A percentile compares a stretch with the other conserved stretches of the same genome.
Conservation (phyloP, 35 echinoderm and acorn worm species). For the Patiria miniata region DNA sequence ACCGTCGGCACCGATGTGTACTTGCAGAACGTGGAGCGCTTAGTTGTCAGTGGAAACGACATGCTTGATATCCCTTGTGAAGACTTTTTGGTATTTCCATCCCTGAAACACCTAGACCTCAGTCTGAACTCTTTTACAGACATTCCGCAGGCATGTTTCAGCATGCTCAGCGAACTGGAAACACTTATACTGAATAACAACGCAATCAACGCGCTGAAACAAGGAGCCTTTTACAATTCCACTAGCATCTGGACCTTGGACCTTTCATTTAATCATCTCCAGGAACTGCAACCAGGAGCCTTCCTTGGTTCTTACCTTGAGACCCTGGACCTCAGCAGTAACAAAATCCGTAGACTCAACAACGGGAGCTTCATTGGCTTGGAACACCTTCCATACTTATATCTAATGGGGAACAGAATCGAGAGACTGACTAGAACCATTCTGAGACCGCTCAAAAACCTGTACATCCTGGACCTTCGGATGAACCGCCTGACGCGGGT, state of each 20-base stretch:
- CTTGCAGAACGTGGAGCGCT: slow-evolving; percentile 30
- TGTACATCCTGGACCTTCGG: slow-evolving; percentile 28
- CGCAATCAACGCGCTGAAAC: slow-evolving; percentile 23
- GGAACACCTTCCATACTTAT: neutral
- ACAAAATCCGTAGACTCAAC: slow-evolving; percentile 9
- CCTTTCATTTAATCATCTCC: slow-evolving; percentile 22
- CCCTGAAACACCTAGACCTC: slow-evolving; percentile 27
- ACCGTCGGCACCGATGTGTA: neutral
- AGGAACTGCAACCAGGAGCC: neutral
- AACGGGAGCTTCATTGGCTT: slow-evolving; percentile 32
- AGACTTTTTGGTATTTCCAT: slow-evolving; percentile 16
- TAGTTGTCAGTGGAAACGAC: slow-evolving; percentile 22
- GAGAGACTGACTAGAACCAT: neutral
- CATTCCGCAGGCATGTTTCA: slow-evolving; percentile 48
- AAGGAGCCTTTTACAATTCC: slow-evolving; percentile 22
- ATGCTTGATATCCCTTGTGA: slow-evolving; percentile 37
- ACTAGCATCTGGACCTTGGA: slow-evolving; percentile 18
- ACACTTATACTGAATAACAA: slow-evolving; percentile 27
- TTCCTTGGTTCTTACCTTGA: neutral
- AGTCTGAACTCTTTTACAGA: slow-evolving; percentile 41
- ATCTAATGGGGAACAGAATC: slow-evolving; percentile 21
- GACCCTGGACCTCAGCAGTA: slow-evolving; percentile 27
- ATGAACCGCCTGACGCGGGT: slow-evolving; percentile 21
- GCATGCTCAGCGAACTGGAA: neutral
- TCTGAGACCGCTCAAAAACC: neutral